A percentile compares a stretch with the other conserved stretches of the same genome.
Conservation (phyloP, 2,113 vertebrate species). For the Taxidea taxus region DNA sequence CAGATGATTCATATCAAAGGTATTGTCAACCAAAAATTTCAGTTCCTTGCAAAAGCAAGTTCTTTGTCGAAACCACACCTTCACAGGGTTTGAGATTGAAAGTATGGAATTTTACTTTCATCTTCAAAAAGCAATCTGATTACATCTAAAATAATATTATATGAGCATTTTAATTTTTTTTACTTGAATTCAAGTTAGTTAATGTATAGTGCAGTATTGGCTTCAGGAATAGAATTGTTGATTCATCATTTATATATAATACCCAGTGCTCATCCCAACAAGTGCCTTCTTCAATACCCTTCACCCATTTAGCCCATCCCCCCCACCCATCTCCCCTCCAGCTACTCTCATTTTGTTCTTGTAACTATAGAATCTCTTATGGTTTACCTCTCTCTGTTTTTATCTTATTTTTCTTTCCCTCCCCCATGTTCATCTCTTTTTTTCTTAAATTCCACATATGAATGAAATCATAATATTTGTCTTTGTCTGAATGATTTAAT, state of each 20-base stretch:
- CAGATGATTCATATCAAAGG: neutral
- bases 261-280: neutral
- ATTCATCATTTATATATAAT: neutral
- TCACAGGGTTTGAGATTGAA: neutral
- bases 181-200: neutral
- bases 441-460: neutral
- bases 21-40: neutral
- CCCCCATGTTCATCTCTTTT: neutral
- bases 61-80: neutral
- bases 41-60: neutral
- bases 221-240: neutral
- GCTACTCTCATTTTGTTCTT: neutral
- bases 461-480: neutral
- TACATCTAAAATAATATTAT: neutral
- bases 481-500: neutral
- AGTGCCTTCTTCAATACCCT: neutral
- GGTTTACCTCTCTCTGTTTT: neutral
- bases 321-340: neutral
- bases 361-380: neutral
- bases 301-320: neutral
- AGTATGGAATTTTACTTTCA: neutral
- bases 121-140: neutral
- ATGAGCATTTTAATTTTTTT: neutral
- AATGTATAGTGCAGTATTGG: neutral
- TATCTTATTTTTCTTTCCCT: neutral